phyloP scores from a whole-genome alignment of 2,113 vertebrate species.

The Nothocercus nigrocapillus region DNA sequence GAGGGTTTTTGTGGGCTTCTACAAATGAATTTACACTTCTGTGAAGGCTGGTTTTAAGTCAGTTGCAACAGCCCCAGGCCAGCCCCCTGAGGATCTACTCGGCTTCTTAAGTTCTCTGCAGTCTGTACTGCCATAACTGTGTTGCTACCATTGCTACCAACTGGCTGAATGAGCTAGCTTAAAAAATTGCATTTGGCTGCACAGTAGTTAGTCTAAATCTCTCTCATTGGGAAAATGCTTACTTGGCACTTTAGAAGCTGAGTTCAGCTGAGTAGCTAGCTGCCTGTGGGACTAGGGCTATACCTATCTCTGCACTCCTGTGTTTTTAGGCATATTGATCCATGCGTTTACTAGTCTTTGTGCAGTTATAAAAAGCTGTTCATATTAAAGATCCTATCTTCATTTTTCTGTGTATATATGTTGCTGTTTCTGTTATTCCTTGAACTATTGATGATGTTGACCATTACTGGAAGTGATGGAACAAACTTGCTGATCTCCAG shows the following conservation, averaged over 20 bases:
- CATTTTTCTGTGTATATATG: not conserved
- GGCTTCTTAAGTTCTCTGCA: not conserved
- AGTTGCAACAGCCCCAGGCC: not conserved
- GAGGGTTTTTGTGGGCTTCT: not conserved
- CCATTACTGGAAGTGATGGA: not conserved
- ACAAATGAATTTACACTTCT: not conserved
- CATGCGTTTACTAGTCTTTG: not conserved
- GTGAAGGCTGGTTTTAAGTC: not conserved
- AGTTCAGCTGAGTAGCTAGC: not conserved
- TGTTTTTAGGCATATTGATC: not conserved
- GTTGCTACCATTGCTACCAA: not conserved
- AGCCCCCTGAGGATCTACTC: not conserved
- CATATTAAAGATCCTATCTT: not conserved
- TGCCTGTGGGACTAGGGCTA: not conserved
- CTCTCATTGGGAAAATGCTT: not conserved
- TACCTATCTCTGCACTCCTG: not conserved
- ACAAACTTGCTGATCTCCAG: not conserved
- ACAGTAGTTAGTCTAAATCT: not conserved
- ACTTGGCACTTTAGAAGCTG: not conserved
- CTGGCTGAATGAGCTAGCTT: not conserved
- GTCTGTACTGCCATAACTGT: not conserved
- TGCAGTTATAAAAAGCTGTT: not conserved
- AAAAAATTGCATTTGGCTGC: not conserved
- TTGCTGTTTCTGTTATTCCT: not conserved
- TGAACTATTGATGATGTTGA: not conserved